Evolutionary conservation across 2,797 vertebrate species (phyloP), one percentile per base, ranked within the genome.

Genomic region (Aldrovandia affinis): DNA sequence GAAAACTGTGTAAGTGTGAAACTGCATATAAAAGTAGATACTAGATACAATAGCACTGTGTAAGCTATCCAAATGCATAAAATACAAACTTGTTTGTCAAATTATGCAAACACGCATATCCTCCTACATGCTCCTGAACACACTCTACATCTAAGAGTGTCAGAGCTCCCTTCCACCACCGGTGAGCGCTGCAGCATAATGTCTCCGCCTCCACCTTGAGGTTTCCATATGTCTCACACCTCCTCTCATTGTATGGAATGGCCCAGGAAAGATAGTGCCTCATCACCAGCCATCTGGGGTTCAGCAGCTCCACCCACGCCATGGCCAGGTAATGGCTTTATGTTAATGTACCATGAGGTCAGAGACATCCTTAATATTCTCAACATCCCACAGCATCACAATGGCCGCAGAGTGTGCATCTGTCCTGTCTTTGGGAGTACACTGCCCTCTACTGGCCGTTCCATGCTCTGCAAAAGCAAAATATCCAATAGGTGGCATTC

Each of bases 361-460:
- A 42, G 36, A 68, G 78, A 80, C 44, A 80, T 80, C 59, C 30
- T 39, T 20, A 5, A 22, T 68, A 59, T 78, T 54, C 77, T 14
- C 12, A 55, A 84, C 44, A 39, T 39, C 33, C 68, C 68, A 70
- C 30, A 39, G 65, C 59, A 47, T 80, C 61, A 54, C 42, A 25
- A 1, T 47, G 20, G 22, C 44, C 30, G 14, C 65, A 39, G 33
- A 70, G 33, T 7, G 57, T 12, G 22, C 42, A 33, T 30, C 44
- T 36, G 61, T 52, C 30, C 55, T 33, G 28, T 81, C 2, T 44
- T 50, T 80, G 61, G 59, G 50, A 44, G 33, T 75, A 28, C 59
- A 80, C 78, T 86, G 78, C 82, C 85, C 78, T 86, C 85, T 86
- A 25, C 81, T 86, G 85, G 78, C 14, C 30, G 20, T 75, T 36